phyloP scores from a whole-genome alignment of 2,888 invertebrate species.

The Linnaemya tessellans region DNA sequence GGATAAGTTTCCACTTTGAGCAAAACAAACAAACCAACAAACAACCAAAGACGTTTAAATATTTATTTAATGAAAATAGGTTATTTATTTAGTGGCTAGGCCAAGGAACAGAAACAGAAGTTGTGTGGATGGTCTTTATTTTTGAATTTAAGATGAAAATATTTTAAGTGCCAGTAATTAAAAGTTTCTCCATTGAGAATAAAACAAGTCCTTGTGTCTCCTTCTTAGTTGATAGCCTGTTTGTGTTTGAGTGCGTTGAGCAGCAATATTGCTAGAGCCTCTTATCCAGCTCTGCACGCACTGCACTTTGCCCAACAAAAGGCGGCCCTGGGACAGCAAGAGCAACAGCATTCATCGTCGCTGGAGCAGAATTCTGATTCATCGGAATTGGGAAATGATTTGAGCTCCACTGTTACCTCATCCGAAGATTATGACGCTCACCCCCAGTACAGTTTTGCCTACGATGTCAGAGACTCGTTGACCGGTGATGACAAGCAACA shows the following conservation, averaged over 20 bases:
- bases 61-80: not conserved
- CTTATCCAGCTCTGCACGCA: conserved; percentile 77
- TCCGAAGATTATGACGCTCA: conserved; percentile 84
- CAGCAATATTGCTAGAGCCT: conserved; percentile 76
- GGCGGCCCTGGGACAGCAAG: conserved; percentile 65
- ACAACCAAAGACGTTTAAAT: not conserved
- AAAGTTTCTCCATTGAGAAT: not conserved
- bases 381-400: conserved; percentile 74
- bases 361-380: conserved; percentile 68
- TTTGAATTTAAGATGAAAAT: not conserved
- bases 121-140: not conserved
- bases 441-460: conserved; percentile 84
- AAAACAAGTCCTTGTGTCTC: not conserved
- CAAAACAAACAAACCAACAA: not conserved
- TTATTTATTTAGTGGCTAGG: not conserved
- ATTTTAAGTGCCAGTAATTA: not conserved
- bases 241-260: conserved; percentile 77
- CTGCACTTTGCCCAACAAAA: conserved; percentile 78
- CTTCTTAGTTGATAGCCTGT: conserved; percentile 74
- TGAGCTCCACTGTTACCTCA: conserved; percentile 75
- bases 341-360: conserved; percentile 72
- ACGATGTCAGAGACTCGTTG: conserved; percentile 84
- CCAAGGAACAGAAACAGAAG: not conserved
- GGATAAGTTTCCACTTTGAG: not conserved
- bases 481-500: conserved; percentile 84